Conservation (phyloP, 1,140 invertebrate species). For the Scylla paramamosain region DNA sequence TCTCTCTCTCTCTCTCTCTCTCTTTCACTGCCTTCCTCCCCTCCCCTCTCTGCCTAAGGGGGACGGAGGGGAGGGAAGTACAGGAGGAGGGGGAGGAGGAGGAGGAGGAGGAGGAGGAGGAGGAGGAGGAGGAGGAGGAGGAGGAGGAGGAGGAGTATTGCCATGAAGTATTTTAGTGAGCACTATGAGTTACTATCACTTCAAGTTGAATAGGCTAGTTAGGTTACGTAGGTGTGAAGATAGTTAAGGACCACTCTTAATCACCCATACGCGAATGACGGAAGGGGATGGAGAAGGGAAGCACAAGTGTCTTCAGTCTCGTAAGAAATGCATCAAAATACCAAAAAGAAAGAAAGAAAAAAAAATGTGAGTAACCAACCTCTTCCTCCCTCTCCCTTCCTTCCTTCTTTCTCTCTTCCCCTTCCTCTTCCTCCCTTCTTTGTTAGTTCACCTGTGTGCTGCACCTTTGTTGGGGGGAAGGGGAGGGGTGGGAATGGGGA, state of each 20-base stretch:
- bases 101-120: background rate
- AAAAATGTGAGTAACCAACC: background rate
- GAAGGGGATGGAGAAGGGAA: too few relatives aligned
- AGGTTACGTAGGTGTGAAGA: too few relatives aligned
- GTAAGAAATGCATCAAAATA: background rate
- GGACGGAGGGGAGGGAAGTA: too few relatives aligned
- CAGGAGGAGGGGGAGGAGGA: background rate
- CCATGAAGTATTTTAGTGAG: background rate
- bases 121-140: background rate
- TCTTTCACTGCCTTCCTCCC: background rate
- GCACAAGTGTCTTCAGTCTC: background rate
- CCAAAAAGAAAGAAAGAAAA: too few relatives aligned
- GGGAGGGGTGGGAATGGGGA: background rate
- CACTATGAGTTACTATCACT: background rate
- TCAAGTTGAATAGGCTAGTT: background rate
- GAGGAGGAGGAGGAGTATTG: constrained; percentile 6
- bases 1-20: too few relatives aligned
- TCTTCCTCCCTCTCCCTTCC: background rate
- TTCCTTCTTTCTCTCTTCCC: background rate
- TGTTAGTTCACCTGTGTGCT: background rate
- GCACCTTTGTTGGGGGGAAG: background rate
- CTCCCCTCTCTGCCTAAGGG: background rate
- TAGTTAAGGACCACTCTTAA: too few relatives aligned
- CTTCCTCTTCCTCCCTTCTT: background rate
- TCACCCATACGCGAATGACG: too few relatives aligned